Evolutionary conservation across 2,797 vertebrate genomes (phyloP), one percentile per base, ranked within the genome.

Genomic region (Jordanella pulchra): DNA sequence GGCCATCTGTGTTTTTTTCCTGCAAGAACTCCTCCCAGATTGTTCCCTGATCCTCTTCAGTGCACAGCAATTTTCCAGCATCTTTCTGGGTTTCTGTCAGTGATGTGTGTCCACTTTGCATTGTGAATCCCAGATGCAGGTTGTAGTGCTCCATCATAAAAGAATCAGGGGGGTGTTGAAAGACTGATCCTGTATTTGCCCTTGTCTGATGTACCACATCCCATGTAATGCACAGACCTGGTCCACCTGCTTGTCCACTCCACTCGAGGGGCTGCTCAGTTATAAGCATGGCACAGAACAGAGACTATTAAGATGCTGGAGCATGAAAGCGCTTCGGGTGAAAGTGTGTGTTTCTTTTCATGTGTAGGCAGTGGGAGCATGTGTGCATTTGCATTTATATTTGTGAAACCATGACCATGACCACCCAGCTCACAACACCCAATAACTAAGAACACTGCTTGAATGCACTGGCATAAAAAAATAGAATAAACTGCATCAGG

Each of bases 271-370:
- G 17, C 45, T 17, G 73, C 32, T 79, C 28, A 28, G 17, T 76
- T 86, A 87, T 78, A 82, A 78, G 65, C 79, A 63, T 58, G 60
- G 67, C 35, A 56, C 76, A 60, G 32, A 55, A 79, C 84, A 88
- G 82, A 85, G 72, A 84, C 83, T 39, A 87, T 93, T 87, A 91
- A 72, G 85, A 93, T 89, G 85, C 89, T 76, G 75, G 72, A 78
- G 72, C 89, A 88, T 86, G 84, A 85, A 91, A 78, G 83, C 76
- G 76, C 87, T 91, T 87, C 74, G 67, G 67, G 79, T 70, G 18
- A 73, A 32, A 53, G 71, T 42, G 48, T 78, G 63, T 32, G 67
- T 79, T 65, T 78, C 56, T 74, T 72, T 50, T 71, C 73, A 67
- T 69, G 64, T 63, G 67, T 27, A 50, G 54, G 74, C 75, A 71